Evolutionary conservation across 2,113 vertebrate genomes (phyloP), one percentile per base, ranked within the genome.

Genomic region (Zosterops borbonicus): DNA sequence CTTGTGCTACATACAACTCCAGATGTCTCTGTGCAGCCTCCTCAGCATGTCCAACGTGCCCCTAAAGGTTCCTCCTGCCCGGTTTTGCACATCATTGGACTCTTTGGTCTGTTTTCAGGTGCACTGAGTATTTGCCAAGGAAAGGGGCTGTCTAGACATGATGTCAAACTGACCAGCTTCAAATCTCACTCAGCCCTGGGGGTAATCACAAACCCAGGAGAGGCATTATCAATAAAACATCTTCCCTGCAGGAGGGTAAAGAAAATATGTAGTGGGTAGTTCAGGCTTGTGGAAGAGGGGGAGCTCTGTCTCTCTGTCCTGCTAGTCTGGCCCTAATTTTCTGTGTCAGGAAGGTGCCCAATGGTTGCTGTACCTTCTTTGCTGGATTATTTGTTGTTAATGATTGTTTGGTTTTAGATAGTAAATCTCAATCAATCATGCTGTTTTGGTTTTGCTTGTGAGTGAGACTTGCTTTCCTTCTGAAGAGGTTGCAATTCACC

Each of bases 361-460:
- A 28, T 75, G 39, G 79, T 87, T 49, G 44, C 67, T 75, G 52
- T 55, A 65, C 92, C 73, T 91, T 89, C 69, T 87, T 76, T 82
- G 63, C 67, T 47, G 56, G 49, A 79, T 83, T 75, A 80, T 94
- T 96, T 97, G 91, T 82, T 90, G 20, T 80, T 65, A 84, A 69
- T 41, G 84, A 92, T 86, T 91, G 83, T 95, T 97, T 98, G 87
- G 67, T 95, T 98, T 97, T 96, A 97, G 96, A 92, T 53, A 77
- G 67, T 84, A 96, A 82, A 97, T 87, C 90, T 92, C 95, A 97
- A 67, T 83, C 86, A 94, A 58, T 37, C 62, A 69, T 87, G 83
- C 73, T 92, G 70, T 71, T 96, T 82, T 79, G 33, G 0, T 95
- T 94, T 85, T 49, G 53, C 62, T 62, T 73, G 31, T 69, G 84